These are phyloP conservation scores for Tortricodes alternella DNA, from an alignment of 2,888 invertebrate species.

Conservation along the genomic window DNA sequence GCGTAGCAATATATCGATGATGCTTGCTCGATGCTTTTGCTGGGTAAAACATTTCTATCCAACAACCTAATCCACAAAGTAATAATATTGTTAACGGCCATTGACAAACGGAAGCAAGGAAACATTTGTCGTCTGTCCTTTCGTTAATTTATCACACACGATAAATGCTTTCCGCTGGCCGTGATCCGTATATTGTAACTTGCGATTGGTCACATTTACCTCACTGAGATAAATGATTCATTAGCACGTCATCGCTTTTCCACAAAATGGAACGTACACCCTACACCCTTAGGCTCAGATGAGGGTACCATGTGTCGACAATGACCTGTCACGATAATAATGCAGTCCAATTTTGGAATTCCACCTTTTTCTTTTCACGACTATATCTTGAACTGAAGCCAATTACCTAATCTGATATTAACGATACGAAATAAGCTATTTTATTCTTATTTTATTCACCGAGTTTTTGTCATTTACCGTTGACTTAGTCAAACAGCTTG, in stretches of 20 bases:
- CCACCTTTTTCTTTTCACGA: background rate
- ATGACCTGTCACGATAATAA: conserved; percentile 21
- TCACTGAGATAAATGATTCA: background rate
- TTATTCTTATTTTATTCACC: too few species aligned
- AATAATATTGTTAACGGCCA: conserved; percentile 7
- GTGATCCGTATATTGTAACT: too few species aligned
- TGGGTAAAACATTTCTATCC: background rate
- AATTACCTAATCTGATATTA: too few species aligned
- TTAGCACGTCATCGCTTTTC: background rate
- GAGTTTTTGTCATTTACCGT: too few species aligned
- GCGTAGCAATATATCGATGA: too few species aligned
- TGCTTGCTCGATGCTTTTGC: background rate
- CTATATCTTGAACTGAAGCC: too few species aligned
- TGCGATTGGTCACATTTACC: background rate
- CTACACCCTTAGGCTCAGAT: background rate
- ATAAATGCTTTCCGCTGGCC: background rate
- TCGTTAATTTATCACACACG: background rate
- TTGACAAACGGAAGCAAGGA: background rate
- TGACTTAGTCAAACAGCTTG: too few species aligned
- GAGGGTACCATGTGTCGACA: conserved; percentile 21
- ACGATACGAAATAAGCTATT: too few species aligned
- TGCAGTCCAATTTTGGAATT: conserved; percentile 1
- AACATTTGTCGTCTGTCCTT: conserved; percentile 7
- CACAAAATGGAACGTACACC: background rate
- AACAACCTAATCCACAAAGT: conserved; percentile 8